Conservation (phyloP, 2,797 vertebrate species). For the Notoglanidium macrostoma region DNA sequence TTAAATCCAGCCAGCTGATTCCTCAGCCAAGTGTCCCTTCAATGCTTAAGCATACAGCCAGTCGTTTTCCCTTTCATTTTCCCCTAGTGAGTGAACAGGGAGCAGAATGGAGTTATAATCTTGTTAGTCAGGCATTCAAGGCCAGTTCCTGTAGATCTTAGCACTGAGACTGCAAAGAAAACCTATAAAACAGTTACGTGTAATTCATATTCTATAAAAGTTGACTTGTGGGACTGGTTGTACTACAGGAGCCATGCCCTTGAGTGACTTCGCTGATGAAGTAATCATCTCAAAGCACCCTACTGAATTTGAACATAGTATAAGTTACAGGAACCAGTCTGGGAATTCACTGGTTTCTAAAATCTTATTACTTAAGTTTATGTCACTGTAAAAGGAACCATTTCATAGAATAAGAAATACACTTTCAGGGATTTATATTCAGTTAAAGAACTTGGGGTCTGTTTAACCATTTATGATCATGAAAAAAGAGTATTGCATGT, state of each 20-base stretch:
- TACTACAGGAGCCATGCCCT: slow-evolving; percentile 22
- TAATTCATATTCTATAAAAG: slow-evolving; percentile 25
- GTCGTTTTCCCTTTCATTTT: background rate
- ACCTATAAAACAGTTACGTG: slow-evolving; percentile 49
- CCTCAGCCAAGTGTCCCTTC: background rate
- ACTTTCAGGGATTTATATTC: background rate
- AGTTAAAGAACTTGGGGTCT: background rate
- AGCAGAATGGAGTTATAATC: slow-evolving; percentile 51
- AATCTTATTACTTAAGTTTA: background rate
- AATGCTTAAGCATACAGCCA: background rate
- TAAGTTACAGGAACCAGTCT: background rate
- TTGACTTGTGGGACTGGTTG: slow-evolving; percentile 39
- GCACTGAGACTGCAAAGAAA: slow-evolving; percentile 36
- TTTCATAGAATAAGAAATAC: background rate
- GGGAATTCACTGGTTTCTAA: background rate
- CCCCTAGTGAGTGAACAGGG: slow-evolving; percentile 9
- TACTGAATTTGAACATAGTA: background rate
- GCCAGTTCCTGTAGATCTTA: slow-evolving; percentile 49
- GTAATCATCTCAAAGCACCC: slow-evolving; percentile 19
- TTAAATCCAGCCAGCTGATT: background rate
- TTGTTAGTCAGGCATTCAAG: slow-evolving; percentile 58
- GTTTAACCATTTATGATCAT: background rate
- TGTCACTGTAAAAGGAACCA: background rate
- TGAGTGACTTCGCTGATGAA: slow-evolving; percentile 1
- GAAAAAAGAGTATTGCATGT: background rate